These are phyloP conservation scores for Hemitrygon akajei DNA, from an alignment of 2,797 vertebrate species.

Conservation along the genomic window DNA sequence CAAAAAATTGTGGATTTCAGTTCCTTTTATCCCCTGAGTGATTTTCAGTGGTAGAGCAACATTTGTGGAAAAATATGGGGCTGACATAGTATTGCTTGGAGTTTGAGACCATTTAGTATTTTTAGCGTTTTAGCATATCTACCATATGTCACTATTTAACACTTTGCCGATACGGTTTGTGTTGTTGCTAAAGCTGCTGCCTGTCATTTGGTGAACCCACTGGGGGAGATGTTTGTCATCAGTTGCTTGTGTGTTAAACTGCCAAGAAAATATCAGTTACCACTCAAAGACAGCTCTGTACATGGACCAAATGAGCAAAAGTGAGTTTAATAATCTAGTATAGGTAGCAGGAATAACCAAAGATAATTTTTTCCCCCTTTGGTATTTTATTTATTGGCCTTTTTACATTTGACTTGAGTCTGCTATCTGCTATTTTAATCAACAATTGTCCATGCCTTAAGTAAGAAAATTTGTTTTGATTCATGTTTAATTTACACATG, in stretches of 20 bases:
- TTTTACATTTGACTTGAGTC: too few species aligned
- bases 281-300: too few species aligned
- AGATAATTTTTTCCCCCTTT: too few species aligned
- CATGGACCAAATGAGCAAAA: too few species aligned
- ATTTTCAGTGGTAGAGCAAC: neutral
- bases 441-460: neutral
- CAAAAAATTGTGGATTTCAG: neutral
- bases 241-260: neutral
- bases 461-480: neutral
- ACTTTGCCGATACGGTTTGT: too few species aligned
- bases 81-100: slow-evolving; percentile 44
- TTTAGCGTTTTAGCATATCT: neutral
- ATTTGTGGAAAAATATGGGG: slow-evolving; percentile 42
- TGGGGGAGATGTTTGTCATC: too few species aligned
- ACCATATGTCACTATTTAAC: neutral
- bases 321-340: too few species aligned
- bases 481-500: neutral
- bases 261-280: neutral
- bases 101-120: neutral
- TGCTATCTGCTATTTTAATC: neutral
- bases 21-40: neutral
- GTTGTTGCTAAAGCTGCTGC: neutral
- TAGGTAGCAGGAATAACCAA: too few species aligned
- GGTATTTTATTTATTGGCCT: neutral
- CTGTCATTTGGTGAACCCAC: neutral